Evolutionary conservation across 1,140 invertebrate genomes (phyloP).

Genomic region (Mya arenaria): DNA sequence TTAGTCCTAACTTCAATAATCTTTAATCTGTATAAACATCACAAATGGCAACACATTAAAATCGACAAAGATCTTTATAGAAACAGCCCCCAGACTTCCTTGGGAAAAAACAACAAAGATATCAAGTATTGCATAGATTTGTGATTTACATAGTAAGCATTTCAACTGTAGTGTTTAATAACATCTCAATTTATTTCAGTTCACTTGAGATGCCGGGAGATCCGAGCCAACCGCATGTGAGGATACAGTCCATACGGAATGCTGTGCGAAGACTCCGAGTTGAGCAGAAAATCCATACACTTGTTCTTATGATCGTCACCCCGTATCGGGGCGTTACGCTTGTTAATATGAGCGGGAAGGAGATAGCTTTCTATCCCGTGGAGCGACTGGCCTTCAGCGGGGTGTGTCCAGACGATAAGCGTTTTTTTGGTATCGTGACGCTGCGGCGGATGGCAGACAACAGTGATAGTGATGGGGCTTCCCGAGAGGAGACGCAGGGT

Average conservation of each 20-base stretch:
- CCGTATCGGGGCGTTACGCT: slow-evolving; percentile 90
- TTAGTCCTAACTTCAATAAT: too few relatives aligned
- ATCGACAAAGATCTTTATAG: too few relatives aligned
- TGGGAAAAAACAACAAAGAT: too few relatives aligned
- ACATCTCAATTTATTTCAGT: not conserved
- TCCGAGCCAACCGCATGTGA: slow-evolving; percentile 86
- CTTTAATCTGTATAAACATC: too few relatives aligned
- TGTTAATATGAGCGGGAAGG: slow-evolving; percentile 84
- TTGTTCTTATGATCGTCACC: slow-evolving; percentile 92
- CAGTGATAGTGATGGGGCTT: slow-evolving; percentile 66
- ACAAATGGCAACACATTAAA: too few relatives aligned
- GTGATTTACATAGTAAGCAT: too few relatives aligned
- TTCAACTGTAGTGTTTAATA: too few relatives aligned
- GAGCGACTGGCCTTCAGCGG: slow-evolving; percentile 94
- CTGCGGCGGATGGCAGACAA: slow-evolving; percentile 83
- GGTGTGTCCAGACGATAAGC: slow-evolving; percentile 91
- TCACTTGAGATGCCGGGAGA: slow-evolving; percentile 97
- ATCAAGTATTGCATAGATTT: too few relatives aligned
- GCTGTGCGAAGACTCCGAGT: slow-evolving; percentile 94
- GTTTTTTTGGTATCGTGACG: slow-evolving; percentile 96
- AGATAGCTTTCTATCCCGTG: slow-evolving; percentile 91
- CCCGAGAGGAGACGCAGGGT: slow-evolving; percentile 62
- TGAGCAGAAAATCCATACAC: slow-evolving; percentile 93
- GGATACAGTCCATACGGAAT: slow-evolving; percentile 85
- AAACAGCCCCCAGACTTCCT: too few relatives aligned